phyloP scores from a whole-genome alignment of 2,113 vertebrate species.

The Deroptyus accipitrinus region DNA sequence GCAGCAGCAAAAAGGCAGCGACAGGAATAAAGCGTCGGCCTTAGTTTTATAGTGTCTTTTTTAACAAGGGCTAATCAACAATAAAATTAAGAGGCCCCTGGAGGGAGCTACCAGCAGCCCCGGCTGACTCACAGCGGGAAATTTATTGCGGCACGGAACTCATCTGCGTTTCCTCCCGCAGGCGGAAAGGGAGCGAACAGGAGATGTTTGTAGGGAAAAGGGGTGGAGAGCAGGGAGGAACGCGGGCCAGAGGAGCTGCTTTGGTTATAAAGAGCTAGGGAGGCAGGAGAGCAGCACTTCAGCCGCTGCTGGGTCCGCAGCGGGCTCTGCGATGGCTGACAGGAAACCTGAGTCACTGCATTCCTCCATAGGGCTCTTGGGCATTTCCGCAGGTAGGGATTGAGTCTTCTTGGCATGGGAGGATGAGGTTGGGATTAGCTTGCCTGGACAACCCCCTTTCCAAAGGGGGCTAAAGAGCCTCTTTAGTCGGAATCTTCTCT shows the following conservation, averaged over 20 bases:
- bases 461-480: not conserved
- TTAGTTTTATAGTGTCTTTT: constrained; percentile 12
- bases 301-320: not conserved
- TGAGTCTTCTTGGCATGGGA: not conserved
- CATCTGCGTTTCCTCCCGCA: constrained; percentile 30
- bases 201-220: constrained; percentile 54
- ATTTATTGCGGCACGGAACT: not conserved
- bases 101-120: not conserved
- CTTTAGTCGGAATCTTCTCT: not conserved
- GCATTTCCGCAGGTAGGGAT: constrained; percentile 79
- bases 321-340: constrained; percentile 13
- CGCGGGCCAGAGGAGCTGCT: not conserved
- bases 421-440: not conserved
- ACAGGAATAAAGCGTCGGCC: not conserved
- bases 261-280: constrained; percentile 63
- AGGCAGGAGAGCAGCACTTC: not conserved
- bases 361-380: constrained; percentile 75
- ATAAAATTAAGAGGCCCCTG: constrained; percentile 18
- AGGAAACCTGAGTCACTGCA: constrained; percentile 60
- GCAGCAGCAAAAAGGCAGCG: not conserved
- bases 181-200: not conserved
- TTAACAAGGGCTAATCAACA: constrained; percentile 47
- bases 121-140: constrained; percentile 14
- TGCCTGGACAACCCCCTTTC: not conserved
- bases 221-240: constrained; percentile 62